Conservation (phyloP, 2,888 invertebrate species). For the Erebia ligea region DNA sequence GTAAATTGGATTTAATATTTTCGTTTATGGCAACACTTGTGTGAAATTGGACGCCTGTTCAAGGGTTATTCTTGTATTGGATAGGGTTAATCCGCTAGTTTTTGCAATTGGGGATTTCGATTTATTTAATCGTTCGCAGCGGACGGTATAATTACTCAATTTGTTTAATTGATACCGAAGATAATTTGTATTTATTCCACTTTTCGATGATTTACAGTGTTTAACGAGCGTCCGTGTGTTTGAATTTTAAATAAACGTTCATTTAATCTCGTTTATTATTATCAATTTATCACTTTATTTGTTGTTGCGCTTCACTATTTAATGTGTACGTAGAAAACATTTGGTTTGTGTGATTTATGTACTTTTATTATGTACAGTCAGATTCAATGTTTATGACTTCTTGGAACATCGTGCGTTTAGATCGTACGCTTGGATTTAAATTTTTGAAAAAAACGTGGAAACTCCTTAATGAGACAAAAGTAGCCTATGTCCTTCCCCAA, state of each 20-base stretch:
- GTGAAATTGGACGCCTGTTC: conserved; percentile 79
- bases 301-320: conserved; percentile 1
- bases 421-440: no score
- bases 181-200: conserved; percentile 39
- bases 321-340: neutral
- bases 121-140: conserved; percentile 32
- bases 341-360: neutral
- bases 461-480: no score
- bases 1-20: conserved; percentile 83
- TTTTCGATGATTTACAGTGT: conserved; percentile 36
- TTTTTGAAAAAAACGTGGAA: no score
- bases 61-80: conserved; percentile 60
- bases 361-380: no score
- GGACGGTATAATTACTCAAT: conserved; percentile 36
- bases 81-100: conserved; percentile 64
- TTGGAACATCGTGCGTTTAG: no score
- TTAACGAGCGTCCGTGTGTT: conserved; percentile 29
- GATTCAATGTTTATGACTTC: no score
- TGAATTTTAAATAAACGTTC: conserved; percentile 30
- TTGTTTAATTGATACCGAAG: conserved; percentile 39
- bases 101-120: conserved; percentile 48
- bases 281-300: conserved; percentile 15
- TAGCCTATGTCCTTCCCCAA: no score
- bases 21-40: conserved; percentile 75
- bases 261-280: conserved; percentile 1